These are phyloP conservation scores for Chamaea fasciata DNA, from an alignment of 2,113 vertebrate genomes.

Conservation along the genomic window DNA sequence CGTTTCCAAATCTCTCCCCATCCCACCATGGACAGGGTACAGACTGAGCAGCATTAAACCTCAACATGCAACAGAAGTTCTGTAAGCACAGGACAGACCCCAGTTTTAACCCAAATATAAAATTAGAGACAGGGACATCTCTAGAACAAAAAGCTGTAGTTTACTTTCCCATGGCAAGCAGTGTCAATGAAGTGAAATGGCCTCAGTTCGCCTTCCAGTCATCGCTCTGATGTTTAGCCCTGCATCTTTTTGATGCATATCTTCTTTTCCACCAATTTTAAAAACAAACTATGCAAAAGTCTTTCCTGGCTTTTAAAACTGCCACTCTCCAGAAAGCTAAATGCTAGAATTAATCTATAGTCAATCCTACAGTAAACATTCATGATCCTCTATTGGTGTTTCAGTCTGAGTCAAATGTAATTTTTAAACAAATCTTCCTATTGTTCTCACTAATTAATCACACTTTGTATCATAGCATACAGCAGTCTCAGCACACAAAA, in stretches of 20 bases:
- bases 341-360: background rate
- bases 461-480: background rate
- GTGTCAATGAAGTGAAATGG: background rate
- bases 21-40: fast-evolving
- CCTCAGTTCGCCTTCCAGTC: background rate
- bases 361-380: background rate
- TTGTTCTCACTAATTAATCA: background rate
- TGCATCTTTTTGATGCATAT: background rate
- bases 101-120: background rate
- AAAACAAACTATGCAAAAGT: background rate
- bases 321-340: background rate
- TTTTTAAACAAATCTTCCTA: background rate
- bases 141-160: background rate
- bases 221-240: background rate
- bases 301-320: background rate
- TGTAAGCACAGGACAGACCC: background rate
- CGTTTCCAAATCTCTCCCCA: background rate
- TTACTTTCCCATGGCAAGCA: background rate
- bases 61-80: background rate
- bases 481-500: background rate
- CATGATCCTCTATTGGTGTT: background rate
- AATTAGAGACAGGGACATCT: background rate
- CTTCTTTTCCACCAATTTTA: background rate
- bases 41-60: background rate
- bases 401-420: background rate